Base-by-base conservation (phyloP, 2,888 invertebrate genomes). In the Drosophila mulleri region DNA sequence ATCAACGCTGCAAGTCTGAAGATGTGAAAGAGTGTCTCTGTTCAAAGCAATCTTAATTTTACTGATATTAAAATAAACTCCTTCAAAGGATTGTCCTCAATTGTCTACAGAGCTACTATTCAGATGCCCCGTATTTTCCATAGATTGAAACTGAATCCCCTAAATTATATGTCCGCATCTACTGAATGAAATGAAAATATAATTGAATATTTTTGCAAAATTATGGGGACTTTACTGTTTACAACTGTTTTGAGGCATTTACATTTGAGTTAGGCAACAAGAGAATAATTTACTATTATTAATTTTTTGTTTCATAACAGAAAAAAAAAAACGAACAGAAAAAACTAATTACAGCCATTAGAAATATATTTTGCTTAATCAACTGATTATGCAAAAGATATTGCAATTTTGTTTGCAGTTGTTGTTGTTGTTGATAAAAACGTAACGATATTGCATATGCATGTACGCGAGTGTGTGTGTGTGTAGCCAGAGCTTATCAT, bases 361-460 rank as follows among this genome's bases (percentile, higher is more conserved):
- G 45, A 37, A 18, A 11, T 48, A 37, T 29, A 26, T 23, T 35
- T 52, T 41, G 20, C 26, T 32, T 59, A 71, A 56, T 72, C 61
- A 68, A 54, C 52, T 62, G 56, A 41, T 73, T 60, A 56, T 68
- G 67, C 60, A 56, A 63, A 32, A 20, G 41, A 23, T 62, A 72
- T 58, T 58, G 57, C 23, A 48, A 18, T 48, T 32, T 11, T 11
- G 6, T 48, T 32, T 48, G 16, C 52, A 29, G 64, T 50, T 62
- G 50, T 23, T 73, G 59, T 37, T 65, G 64, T 52, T 59, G 54
- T 23, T 69, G 59, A 78, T 75, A 78, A 67, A 42, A 45, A 35
- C 47, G 47, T 47, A 47, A 47, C 47, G 47, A 47, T 26, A 47
- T 26, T 47, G 47, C 11, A n/a, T 11, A 9, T 23, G 47, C 9